Base-by-base conservation (phyloP, 2,113 vertebrate species). In the Helogale parvula region DNA sequence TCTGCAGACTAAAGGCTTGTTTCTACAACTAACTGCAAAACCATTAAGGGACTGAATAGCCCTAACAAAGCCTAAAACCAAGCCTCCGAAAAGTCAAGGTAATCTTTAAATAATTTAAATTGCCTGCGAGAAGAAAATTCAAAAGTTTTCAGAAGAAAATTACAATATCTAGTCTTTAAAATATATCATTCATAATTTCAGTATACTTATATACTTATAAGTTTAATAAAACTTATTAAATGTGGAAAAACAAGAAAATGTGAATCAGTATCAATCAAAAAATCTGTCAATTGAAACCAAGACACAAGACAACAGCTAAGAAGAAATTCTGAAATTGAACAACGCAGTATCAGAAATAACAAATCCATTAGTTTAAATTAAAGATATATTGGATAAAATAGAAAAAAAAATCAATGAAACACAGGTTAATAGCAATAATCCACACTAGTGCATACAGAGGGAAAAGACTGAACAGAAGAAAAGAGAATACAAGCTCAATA, bases 281-380 rank as follows among this genome's bases (percentile, higher is more conserved):
- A 52, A 80, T 60, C n/a, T 80, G 19, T 29, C 29, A 80, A 13
- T 13, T 74, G 11, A 94, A 88, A 84, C 23, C 80, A 74, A 52
- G 12, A 86, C 81, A 50, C 11, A 23, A 91, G 31, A 80, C 50
- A 68, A 38, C 11, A 45, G 45, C 13, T 8, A 88, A 79, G n/a
- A 79, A 38, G 7, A 71, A 83, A 94, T 65, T n/a, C 27, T 93
- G 14, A 52, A 81, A 52, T 12, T 82, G 54, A 96, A 66, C 23
- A 87, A 92, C 52, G 29, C 10, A 63, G 38, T 72, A 69, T 14
- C 50, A 17, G 29, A 88, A 88, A 74, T 16, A 47, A 81, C 81
- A 74, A 63, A 82, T 41, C 13, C 17, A 14, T 23, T 66, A 17
- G 5, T 16, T 88, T n/a, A 84, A 12, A 89, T 79, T 77, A 60